phyloP scores from a whole-genome alignment of 2,797 vertebrate genomes.

The Octomys mimax region DNA sequence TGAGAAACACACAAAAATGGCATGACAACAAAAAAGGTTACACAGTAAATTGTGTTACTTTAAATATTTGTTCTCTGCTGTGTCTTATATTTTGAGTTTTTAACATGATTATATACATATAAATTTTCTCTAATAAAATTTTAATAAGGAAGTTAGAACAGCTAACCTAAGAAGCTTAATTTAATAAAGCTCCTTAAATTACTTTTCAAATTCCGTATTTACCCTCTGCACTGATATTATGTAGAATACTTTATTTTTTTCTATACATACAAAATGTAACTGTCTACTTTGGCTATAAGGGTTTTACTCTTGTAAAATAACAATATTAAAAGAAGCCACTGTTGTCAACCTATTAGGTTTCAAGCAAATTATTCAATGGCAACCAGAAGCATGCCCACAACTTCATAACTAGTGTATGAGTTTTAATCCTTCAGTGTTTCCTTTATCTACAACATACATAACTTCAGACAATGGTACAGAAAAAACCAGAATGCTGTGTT shows the following conservation, averaged over 20 bases:
- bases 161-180: neutral
- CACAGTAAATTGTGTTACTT: neutral
- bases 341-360: neutral
- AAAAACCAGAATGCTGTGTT: neutral
- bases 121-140: slow-evolving; percentile 15
- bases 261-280: neutral
- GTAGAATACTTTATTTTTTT: neutral
- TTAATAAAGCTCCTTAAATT: neutral
- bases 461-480: neutral
- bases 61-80: neutral
- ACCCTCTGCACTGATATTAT: neutral
- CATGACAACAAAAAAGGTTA: slow-evolving; percentile 20
- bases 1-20: slow-evolving; percentile 82
- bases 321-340: neutral
- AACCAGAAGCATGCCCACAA: neutral
- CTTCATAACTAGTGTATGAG: neutral
- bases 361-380: slow-evolving; percentile 20
- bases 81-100: slow-evolving; percentile 2
- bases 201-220: neutral
- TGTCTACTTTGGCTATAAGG: neutral
- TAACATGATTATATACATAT: neutral
- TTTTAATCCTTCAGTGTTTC: neutral
- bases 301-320: neutral
- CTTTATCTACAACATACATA: neutral
- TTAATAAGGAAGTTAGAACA: neutral